Evolutionary conservation across 2,797 vertebrate species (phyloP), one percentile per base, ranked within the genome.

Genomic region (Hypotaenidia okinawae): DNA sequence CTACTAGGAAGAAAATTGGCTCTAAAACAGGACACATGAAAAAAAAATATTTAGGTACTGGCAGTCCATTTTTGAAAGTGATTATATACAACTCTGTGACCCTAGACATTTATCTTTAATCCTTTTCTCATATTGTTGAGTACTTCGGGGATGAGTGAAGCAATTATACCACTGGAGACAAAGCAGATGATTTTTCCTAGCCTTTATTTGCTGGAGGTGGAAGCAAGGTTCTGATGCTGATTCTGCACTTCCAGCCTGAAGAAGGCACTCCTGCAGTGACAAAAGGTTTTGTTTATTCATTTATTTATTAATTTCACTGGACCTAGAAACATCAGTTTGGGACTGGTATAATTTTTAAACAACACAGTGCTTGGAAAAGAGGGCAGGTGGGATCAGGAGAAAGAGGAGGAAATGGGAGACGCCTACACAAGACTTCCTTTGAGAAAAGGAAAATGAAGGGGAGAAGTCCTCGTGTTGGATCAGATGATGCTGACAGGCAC

Each of bases 191-290:
- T 80, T 86, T 92, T 76, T 72, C 30, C n/a, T 55, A 62, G 9
- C 8, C 19, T 43, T 84, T 86, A 5, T 43, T 54, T 81, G 3
- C 17, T 78, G 39, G 32, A 83, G 39, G n/a, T 30, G 17, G 21
- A 64, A 70, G 21, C 5, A n/a, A 10, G 10, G 2, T 41, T 35
- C 27, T 62, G 41, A 17, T 0, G 3, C 5, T 35, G 6, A 10
- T 43, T 7, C 27, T 58, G 15, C 4, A 54, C 11, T 62, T 84
- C n/a, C 28, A 61, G n/a, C 9, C 9, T 72, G 23, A 80, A 67
- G 67, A 70, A 66, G 6, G 3, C 4, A n/a, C 9, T 18, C 2
- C 37, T n/a, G 7, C 10, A 10, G 6, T 15, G 7, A 55, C 13
- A 74, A 88, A 80, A 51, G 3, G 1, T 39, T 68, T 67, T 32